Base-by-base conservation (phyloP, 2,888 invertebrate genomes). In the Nezara viridula region DNA sequence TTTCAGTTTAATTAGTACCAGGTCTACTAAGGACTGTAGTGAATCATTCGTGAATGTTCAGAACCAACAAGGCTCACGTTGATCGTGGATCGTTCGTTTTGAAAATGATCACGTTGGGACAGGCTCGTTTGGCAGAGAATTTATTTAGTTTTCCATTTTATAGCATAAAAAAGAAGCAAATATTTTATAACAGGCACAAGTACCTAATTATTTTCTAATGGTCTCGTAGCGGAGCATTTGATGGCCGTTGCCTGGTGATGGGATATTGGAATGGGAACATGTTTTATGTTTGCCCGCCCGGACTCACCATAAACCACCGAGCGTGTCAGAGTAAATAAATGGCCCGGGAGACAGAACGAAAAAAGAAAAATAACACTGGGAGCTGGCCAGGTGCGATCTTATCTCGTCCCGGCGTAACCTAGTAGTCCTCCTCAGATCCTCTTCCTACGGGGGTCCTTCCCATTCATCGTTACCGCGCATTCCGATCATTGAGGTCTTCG, bases 281-380 rank as follows among this genome's bases (percentile, higher is more conserved):
- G 81, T 81, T 81, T 81, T 81, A 81, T 81, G 81, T 81, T 81
- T 81, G 81, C 44, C 44, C 81, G 40, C 1, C 14, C 44, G 44
- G n/a, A 37, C 52, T 40, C 32, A 50, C 55, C 86, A 55, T 86
- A 86, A 86, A 86, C 86, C 86, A 86, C 52, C 24, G 40, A 52
- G 40, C 19, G 40, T 86, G 86, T 49, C 86, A 86, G 86, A 37
- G 86, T 86, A 86, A 86, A 86, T 86, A 86, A 86, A 86, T 86
- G 86, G 52, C 60, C 86, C 37, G 24, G 44, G 44, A 81, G 44
- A 40, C 44, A 40, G 40, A 40, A 81, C 44, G n/a, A 24, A 44
- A 81, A 81, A 81, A 81, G 44, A 81, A 81, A 81, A 81, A 47
- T 24, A 81, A 81, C 44, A 81, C 81, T 44, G 81, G 81, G 81